phyloP scores from a whole-genome alignment of 2,113 vertebrate genomes.

The Columbina picui region DNA sequence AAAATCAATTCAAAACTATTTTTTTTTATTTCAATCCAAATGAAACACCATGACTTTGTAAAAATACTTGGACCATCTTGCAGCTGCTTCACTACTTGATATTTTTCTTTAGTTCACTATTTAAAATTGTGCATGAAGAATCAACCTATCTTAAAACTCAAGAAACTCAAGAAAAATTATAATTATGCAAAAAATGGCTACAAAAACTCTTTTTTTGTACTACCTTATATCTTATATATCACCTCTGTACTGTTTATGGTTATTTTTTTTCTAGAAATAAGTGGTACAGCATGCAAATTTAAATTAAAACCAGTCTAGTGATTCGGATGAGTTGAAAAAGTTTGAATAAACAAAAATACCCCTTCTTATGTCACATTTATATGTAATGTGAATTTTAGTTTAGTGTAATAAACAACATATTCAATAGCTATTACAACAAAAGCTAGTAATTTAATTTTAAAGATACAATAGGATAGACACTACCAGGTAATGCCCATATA shows the following conservation, averaged over 20 bases:
- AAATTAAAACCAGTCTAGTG: neutral
- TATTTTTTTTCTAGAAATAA: neutral
- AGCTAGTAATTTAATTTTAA: neutral
- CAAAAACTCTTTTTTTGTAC: neutral
- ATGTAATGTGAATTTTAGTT: neutral
- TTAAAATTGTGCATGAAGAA: neutral
- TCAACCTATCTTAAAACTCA: neutral
- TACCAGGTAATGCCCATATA: neutral
- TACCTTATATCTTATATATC: neutral
- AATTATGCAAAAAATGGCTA: neutral
- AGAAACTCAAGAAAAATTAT: neutral
- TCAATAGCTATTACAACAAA: neutral
- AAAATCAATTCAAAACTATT: neutral
- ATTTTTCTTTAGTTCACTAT: neutral
- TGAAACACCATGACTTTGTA: neutral
- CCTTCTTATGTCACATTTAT: neutral
- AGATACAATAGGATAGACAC: neutral
- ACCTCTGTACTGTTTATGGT: neutral
- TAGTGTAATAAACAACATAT: neutral
- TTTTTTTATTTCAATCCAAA: neutral
- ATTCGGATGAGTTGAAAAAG: neutral
- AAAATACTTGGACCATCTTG: neutral
- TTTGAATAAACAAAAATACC: neutral
- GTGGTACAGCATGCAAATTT: neutral
- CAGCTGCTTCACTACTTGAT: neutral